These are phyloP conservation scores for Orthonevra nobilis DNA, from an alignment of 2,888 invertebrate species.

Conservation along the genomic window DNA sequence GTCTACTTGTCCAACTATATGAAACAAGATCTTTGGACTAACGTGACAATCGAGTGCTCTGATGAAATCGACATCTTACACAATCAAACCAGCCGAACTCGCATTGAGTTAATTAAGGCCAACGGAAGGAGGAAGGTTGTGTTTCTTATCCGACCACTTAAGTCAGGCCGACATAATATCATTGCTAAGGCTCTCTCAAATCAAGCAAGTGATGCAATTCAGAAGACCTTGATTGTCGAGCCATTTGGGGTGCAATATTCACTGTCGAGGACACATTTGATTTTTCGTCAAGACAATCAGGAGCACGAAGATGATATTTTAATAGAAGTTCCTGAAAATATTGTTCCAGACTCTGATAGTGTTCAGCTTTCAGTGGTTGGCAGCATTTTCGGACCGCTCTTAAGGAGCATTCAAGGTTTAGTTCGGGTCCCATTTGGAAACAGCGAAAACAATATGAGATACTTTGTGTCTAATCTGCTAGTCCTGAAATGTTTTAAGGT, in stretches of 20 bases:
- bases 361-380: slow-evolving; percentile 82
- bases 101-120: no score
- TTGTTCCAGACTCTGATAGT: slow-evolving; percentile 82
- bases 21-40: slow-evolving; percentile 83
- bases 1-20: slow-evolving; percentile 88
- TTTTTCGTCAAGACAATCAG: slow-evolving; percentile 82
- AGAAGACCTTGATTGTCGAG: slow-evolving; percentile 84
- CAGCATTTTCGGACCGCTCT: slow-evolving; percentile 82
- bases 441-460: slow-evolving; percentile 86
- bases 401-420: slow-evolving; percentile 83
- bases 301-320: slow-evolving; percentile 79
- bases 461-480: slow-evolving; percentile 84
- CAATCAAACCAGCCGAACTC: not conserved
- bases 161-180: slow-evolving; percentile 85
- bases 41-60: slow-evolving; percentile 84
- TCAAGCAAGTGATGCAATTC: slow-evolving; percentile 82
- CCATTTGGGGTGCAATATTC: slow-evolving; percentile 87
- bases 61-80: slow-evolving; percentile 79
- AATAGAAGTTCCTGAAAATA: slow-evolving; percentile 80
- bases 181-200: slow-evolving; percentile 83
- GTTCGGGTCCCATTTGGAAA: slow-evolving; percentile 84
- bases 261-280: slow-evolving; percentile 84
- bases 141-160: slow-evolving; percentile 87
- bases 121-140: slow-evolving; percentile 73
- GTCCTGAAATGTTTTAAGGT: slow-evolving; percentile 83